These are phyloP conservation scores for Bimastos eiseni DNA, from an alignment of 2,888 invertebrate species.

Conservation along the genomic window DNA sequence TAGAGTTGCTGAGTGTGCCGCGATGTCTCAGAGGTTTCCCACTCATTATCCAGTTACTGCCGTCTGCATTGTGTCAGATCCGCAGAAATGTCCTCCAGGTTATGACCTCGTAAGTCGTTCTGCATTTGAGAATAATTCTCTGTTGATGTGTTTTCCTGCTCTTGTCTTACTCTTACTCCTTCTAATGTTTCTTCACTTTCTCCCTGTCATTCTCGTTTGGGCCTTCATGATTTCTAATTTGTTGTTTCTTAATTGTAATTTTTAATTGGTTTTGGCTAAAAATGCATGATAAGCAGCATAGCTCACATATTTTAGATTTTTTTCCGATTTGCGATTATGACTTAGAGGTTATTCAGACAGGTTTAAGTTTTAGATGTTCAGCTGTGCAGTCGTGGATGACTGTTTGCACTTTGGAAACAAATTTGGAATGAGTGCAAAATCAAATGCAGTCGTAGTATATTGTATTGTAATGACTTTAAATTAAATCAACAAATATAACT, in stretches of 20 bases:
- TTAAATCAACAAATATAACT: too few relatives aligned
- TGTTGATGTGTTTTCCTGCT: background rate
- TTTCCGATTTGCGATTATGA: too few relatives aligned
- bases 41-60: constrained; percentile 75
- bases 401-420: too few relatives aligned
- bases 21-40: constrained; percentile 33
- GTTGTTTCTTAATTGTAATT: background rate
- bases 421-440: too few relatives aligned
- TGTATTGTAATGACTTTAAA: too few relatives aligned
- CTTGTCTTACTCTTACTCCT: background rate
- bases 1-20: background rate
- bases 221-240: background rate
- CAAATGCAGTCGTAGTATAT: too few relatives aligned
- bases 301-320: too few relatives aligned
- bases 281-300: too few relatives aligned
- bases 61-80: constrained; percentile 70
- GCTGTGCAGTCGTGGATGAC: too few relatives aligned
- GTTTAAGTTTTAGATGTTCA: too few relatives aligned
- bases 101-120: constrained; percentile 66
- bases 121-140: background rate
- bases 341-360: too few relatives aligned
- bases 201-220: background rate
- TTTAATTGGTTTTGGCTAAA: too few relatives aligned
- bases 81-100: constrained; percentile 69
- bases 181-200: background rate